Evolutionary conservation across 1,140 invertebrate species (phyloP).

Genomic region (Sitophilus oryzae): DNA sequence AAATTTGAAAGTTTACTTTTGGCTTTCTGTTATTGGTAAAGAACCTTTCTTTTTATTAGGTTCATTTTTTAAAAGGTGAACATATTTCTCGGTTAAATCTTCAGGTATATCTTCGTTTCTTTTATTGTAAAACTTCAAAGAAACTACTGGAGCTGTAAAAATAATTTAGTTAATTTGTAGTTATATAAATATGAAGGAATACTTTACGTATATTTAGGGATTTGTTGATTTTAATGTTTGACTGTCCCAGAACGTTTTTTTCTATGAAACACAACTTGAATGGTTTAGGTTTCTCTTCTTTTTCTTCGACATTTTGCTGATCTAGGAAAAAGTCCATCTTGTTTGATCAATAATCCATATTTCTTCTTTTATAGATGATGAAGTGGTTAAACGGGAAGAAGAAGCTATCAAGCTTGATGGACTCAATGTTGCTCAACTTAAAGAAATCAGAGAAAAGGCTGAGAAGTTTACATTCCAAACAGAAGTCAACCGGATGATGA

Average conservation of each 20-base stretch:
- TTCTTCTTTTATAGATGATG: slow-evolving; percentile 59
- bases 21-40: slow-evolving; percentile 18
- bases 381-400: slow-evolving; percentile 80
- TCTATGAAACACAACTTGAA: slow-evolving; percentile 42
- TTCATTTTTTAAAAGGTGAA: slow-evolving; percentile 11
- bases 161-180: background rate
- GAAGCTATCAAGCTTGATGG: slow-evolving; percentile 96
- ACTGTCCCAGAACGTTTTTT: slow-evolving; percentile 37
- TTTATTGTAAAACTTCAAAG: slow-evolving; percentile 30
- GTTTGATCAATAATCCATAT: slow-evolving; percentile 20
- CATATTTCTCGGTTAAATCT: slow-evolving; percentile 18
- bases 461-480: slow-evolving; percentile 94
- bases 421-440: slow-evolving; percentile 88
- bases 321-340: slow-evolving; percentile 17
- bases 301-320: slow-evolving; percentile 1
- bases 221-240: slow-evolving; percentile 38
- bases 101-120: slow-evolving; percentile 16
- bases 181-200: background rate
- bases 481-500: slow-evolving; percentile 99
- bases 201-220: slow-evolving; percentile 32
- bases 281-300: slow-evolving; percentile 31
- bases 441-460: slow-evolving; percentile 83
- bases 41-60: slow-evolving; percentile 1
- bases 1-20: slow-evolving; percentile 13
- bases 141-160: slow-evolving; percentile 25